Evolutionary conservation across 1,140 invertebrate species (phyloP).

Genomic region (Achroia grisella): DNA sequence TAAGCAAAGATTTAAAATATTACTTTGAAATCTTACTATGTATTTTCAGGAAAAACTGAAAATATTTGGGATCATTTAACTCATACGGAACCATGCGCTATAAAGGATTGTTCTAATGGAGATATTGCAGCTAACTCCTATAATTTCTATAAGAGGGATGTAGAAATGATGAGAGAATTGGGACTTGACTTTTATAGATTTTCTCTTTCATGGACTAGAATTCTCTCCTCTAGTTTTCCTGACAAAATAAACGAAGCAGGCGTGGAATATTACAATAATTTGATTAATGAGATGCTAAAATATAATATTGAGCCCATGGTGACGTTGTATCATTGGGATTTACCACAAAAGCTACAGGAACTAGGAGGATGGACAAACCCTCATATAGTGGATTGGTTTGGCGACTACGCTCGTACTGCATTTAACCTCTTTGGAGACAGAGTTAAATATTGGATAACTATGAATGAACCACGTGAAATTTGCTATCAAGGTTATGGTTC

Average conservation of each 20-base stretch:
- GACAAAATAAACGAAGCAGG: slow-evolving; percentile 74
- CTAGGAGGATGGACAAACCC: slow-evolving; percentile 79
- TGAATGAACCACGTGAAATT: slow-evolving; percentile 80
- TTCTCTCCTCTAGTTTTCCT: slow-evolving; percentile 76
- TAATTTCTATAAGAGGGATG: slow-evolving; percentile 62
- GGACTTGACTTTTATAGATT: slow-evolving; percentile 77
- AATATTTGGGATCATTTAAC: slow-evolving; percentile 76
- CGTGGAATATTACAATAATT: slow-evolving; percentile 76
- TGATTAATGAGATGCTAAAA: slow-evolving; percentile 75
- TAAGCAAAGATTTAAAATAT: too few species aligned
- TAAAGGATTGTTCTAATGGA: slow-evolving; percentile 73
- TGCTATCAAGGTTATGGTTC: slow-evolving; percentile 75
- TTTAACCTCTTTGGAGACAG: slow-evolving; percentile 77
- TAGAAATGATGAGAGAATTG: slow-evolving; percentile 71
- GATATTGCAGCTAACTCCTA: slow-evolving; percentile 57
- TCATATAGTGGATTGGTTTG: slow-evolving; percentile 76
- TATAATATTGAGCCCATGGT: slow-evolving; percentile 74
- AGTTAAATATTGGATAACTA: slow-evolving; percentile 79
- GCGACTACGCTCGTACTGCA: slow-evolving; percentile 75
- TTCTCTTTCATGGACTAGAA: slow-evolving; percentile 78
- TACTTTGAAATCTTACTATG: too few species aligned
- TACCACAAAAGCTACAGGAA: slow-evolving; percentile 76
- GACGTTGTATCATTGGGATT: slow-evolving; percentile 80
- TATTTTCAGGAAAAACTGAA: slow-evolving; percentile 72
- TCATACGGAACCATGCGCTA: slow-evolving; percentile 59